Evolutionary conservation across 2,113 vertebrate genomes (phyloP), one percentile per base, ranked within the genome.

Genomic region (Caranx melampygus): DNA sequence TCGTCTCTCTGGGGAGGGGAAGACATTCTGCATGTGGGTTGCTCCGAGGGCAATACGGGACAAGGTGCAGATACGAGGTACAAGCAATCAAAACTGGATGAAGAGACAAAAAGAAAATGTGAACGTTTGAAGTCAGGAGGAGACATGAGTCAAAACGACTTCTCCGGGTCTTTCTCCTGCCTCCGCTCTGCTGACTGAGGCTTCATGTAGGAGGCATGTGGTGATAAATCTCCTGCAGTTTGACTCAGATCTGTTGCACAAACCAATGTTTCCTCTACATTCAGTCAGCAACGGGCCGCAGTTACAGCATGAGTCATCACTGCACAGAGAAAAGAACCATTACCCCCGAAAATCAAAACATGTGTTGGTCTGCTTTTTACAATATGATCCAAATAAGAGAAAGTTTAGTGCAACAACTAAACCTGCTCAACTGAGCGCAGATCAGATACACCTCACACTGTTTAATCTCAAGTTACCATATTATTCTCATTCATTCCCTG

Each of bases 131-230:
- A 21, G 44, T 59, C 26, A 9, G 16, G 31, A 83, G 65, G 72
- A 51, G 37, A 66, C 66, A 6, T 82, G 81, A 81, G 78, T 86
- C 84, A 89, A 69, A 81, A 58, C 15, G 6, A 49, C 31, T 62
- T 58, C 59, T 80, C 26, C n/a, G 18, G 34, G 54, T 63, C 40
- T 61, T 73, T 58, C 42, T 66, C 40, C 21, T 35, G 15, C 47
- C 31, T 84, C 10, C 20, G 20, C 35, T 76, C 5, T 49, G 2
- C 42, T 45, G 45, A 62, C 69, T 80, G 75, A 67, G 57, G 47
- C 51, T 26, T 68, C 4, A 65, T n/a, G 72, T 73, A 44, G 71
- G 78, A 67, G 70, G 71, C 3, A 0, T 72, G 70, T 21, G 58
- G 49, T 63, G 71, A 73, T 72, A 61, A 72, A 72, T 73, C 73